Evolutionary conservation across 2,113 vertebrate species (phyloP).

Genomic region (Anthoscopus minutus): DNA sequence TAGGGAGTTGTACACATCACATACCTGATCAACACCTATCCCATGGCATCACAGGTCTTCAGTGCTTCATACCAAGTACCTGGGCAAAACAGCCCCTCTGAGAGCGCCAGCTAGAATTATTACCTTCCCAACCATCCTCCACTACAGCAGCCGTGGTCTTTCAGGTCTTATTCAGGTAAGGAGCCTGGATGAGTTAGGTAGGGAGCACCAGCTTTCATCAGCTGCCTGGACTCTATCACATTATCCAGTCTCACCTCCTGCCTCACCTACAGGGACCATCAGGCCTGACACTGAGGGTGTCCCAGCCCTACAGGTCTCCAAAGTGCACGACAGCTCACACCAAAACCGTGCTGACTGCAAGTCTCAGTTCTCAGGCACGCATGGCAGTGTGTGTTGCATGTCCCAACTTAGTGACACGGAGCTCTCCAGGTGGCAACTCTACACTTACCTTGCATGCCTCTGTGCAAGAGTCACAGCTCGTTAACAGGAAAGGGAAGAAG

Average conservation of each 20-base stretch:
- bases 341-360: not conserved
- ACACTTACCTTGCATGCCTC: not conserved
- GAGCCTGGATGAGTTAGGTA: not conserved
- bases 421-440: too few relatives aligned
- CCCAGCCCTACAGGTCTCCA: not conserved
- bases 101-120: not conserved
- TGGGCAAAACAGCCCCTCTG: not conserved
- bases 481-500: not conserved
- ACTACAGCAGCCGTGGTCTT: not conserved
- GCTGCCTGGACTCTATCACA: not conserved
- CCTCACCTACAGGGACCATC: not conserved
- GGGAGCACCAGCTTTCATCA: not conserved
- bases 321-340: not conserved
- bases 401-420: not conserved
- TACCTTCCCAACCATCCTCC: not conserved
- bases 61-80: not conserved
- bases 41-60: not conserved
- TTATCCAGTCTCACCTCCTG: not conserved
- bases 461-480: not conserved
- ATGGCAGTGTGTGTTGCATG: accelerated
- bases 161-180: not conserved
- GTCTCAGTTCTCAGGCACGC: not conserved
- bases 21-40: not conserved
- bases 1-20: not conserved
- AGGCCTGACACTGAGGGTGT: accelerated